Percentiles rank a stretch among this genome's conserved stretches.
These are phyloP conservation scores for Laspeyria flexula DNA, from an alignment of 2,888 invertebrate genomes.

Conservation along the genomic window DNA sequence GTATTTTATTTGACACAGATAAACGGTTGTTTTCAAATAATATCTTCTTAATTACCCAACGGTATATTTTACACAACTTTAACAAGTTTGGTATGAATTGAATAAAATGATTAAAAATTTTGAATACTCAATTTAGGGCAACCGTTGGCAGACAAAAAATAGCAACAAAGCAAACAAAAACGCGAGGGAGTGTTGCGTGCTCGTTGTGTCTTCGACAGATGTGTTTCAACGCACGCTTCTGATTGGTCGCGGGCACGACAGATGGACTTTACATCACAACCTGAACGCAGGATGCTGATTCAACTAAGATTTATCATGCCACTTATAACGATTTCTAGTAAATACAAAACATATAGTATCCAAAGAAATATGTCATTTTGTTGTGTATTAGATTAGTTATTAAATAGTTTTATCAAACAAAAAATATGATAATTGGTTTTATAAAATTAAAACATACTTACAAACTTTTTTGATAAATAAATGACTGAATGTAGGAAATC, in stretches of 20 bases:
- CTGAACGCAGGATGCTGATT: slow-evolving; percentile 48
- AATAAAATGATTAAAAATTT: slow-evolving; percentile 43
- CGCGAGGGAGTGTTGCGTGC: slow-evolving; percentile 56
- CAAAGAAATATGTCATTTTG: background rate
- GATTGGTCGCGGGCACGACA: slow-evolving; percentile 71
- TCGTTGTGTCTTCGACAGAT: slow-evolving; percentile 69
- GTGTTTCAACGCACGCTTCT: slow-evolving; percentile 66
- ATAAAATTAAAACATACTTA: no score
- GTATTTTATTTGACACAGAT: background rate
- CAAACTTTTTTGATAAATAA: no score
- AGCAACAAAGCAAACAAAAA: slow-evolving; percentile 68
- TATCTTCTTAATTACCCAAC: no score
- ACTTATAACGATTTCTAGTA: slow-evolving; percentile 46
- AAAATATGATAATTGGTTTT: no score
- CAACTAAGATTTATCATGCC: slow-evolving; percentile 53
- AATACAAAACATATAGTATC: background rate
- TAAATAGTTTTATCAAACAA: no score
- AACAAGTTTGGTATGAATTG: slow-evolving; percentile 14
- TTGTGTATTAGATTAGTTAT: no score
- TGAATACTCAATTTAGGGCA: slow-evolving; percentile 34
- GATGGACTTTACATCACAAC: slow-evolving; percentile 64
- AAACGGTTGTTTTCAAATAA: no score
- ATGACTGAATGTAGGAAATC: no score
- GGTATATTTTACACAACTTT: background rate
- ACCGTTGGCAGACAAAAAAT: slow-evolving; percentile 60